Evolutionary conservation across 1,140 invertebrate species (phyloP), one percentile per base, ranked within the genome.

Genomic region (Brachionus angularis): DNA sequence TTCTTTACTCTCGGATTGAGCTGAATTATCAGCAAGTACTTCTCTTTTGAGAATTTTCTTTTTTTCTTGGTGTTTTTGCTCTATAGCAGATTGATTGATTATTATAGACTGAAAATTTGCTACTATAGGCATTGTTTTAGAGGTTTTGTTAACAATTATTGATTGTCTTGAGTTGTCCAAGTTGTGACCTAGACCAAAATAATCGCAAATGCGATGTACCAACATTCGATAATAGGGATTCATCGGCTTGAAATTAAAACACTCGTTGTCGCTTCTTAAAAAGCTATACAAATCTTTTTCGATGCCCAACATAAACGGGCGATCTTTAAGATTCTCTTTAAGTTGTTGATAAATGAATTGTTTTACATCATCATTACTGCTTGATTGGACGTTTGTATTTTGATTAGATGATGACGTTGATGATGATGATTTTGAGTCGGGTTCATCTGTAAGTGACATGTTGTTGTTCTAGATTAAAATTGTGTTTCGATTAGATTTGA

Each of bases 141-240:
- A 36, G 5, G 23, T 4, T 29, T 67, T 67, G 21, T 34, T 34
- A n/a, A 67, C 46, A 7, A 67, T 50, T 21, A 67, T 42, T 23
- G 62, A 67, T 33, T 67, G 62, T 29, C 27, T 67, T 8, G 7
- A 47, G 18, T 46, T 50, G 39, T 67, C 62, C n/a, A 67, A 18
- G 16, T 29, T 67, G 5, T 67, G 62, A 10, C 42, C 62, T 33
- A 67, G 29, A 29, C 62, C 62, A 23, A 67, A 67, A 29, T 47
- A 50, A n/a, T 67, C 62, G 29, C 62, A 47, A 8, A 67, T 50
- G n/a, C 62, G 62, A 46, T 67, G 62, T 18, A 33, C 36, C 39
- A 67, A 34, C 62, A 67, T 67, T 25, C 62, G 25, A 44, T 67
- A 67, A 29, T 67, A 67, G 3, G 62, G 62, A 23, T 67, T 67